These are phyloP conservation scores for Halcyon leucocephala DNA, from an alignment of 2,797 vertebrate species.

Conservation along the genomic window DNA sequence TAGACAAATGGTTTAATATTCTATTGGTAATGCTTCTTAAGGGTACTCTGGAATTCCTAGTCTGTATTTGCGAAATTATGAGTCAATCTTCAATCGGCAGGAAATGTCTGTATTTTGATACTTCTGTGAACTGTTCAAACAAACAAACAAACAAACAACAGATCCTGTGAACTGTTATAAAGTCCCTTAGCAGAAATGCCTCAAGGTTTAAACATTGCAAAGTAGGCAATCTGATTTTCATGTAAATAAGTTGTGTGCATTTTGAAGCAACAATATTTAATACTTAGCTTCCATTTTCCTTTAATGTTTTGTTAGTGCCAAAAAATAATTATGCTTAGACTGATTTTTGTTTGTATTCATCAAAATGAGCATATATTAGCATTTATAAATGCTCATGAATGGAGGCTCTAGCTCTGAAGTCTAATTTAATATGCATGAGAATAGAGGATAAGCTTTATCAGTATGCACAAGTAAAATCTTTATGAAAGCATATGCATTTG, in stretches of 20 bases:
- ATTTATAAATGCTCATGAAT: conserved; percentile 64
- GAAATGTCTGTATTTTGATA: conserved; percentile 12
- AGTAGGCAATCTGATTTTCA: conserved; percentile 23
- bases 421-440: conserved; percentile 62
- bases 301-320: conserved; percentile 45
- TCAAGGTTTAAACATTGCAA: background rate
- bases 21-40: background rate
- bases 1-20: background rate
- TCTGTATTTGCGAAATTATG: conserved; percentile 24
- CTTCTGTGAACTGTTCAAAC: background rate
- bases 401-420: conserved; percentile 47
- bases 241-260: conserved; percentile 1
- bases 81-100: conserved; percentile 34
- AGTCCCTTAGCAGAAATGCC: background rate
- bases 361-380: conserved; percentile 68
- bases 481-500: conserved; percentile 17
- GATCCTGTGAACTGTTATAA: background rate
- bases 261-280: conserved; percentile 40
- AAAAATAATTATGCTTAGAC: conserved; percentile 55
- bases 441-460: conserved; percentile 48
- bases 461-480: conserved; percentile 51
- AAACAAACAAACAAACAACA: background rate
- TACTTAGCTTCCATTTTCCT: conserved; percentile 38
- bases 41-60: background rate
- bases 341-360: conserved; percentile 66